These are phyloP conservation scores for Molorchus minor DNA, from an alignment of 2,888 invertebrate genomes.

Conservation along the genomic window DNA sequence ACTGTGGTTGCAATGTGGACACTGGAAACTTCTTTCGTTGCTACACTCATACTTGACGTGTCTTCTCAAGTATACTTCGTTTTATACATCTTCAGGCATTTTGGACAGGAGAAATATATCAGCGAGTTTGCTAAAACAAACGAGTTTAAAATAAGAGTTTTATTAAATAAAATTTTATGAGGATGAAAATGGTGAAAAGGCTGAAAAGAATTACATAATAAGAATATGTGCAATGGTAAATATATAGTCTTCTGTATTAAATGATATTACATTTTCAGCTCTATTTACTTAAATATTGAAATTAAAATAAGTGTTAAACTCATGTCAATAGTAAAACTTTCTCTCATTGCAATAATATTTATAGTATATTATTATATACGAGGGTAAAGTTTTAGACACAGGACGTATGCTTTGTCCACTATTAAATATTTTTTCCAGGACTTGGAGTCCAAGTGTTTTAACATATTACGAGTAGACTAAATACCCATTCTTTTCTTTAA, in stretches of 20 bases:
- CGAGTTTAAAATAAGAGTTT: neutral
- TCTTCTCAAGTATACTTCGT: constrained; percentile 13
- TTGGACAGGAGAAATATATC: neutral
- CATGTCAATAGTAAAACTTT: too few relatives aligned
- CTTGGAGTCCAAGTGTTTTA: too few relatives aligned
- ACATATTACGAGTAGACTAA: too few relatives aligned
- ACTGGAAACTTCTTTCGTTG: constrained; percentile 5
- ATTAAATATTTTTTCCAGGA: too few relatives aligned
- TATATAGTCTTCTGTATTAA: neutral
- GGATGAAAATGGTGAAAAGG: neutral
- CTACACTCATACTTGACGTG: constrained; percentile 20
- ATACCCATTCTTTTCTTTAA: too few relatives aligned
- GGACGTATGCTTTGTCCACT: too few relatives aligned
- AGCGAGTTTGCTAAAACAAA: neutral
- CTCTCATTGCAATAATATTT: too few relatives aligned
- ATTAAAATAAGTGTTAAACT: too few relatives aligned
- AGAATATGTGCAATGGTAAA: neutral
- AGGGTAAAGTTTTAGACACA: too few relatives aligned
- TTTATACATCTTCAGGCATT: constrained; percentile 12
- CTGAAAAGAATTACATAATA: neutral
- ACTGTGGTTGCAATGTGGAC: constrained; percentile 20
- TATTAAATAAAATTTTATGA: neutral
- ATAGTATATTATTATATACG: too few relatives aligned
- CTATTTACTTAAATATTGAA: too few relatives aligned
- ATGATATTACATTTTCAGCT: neutral